Evolutionary conservation across 2,888 invertebrate genomes (phyloP).

Genomic region (Melinaea marsaeus): DNA sequence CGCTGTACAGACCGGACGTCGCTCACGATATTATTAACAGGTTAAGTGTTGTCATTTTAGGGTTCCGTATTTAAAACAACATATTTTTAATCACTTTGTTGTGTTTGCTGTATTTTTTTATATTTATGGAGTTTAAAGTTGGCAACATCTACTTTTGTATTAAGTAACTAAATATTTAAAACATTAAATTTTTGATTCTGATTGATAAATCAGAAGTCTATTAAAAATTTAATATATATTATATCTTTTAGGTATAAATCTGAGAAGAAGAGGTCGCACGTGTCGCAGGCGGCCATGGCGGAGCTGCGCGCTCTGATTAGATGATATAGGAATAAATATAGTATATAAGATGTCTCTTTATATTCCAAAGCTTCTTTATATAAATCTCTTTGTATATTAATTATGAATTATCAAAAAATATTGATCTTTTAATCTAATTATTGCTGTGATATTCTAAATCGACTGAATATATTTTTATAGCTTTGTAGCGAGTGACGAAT

Average conservation of each 20-base stretch:
- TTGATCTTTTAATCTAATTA: slow-evolving; percentile 21
- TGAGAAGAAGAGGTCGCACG: slow-evolving; percentile 62
- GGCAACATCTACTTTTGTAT: no score
- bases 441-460: slow-evolving; percentile 67
- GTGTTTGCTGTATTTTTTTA: background rate
- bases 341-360: slow-evolving; percentile 33
- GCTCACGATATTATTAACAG: slow-evolving; percentile 62
- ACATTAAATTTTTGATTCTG: background rate
- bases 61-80: background rate
- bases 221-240: slow-evolving; percentile 2
- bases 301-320: slow-evolving; percentile 62
- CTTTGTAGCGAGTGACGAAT: slow-evolving; percentile 34
- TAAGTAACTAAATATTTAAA: background rate
- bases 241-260: slow-evolving; percentile 56
- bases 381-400: slow-evolving; percentile 8
- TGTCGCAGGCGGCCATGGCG: slow-evolving; percentile 61
- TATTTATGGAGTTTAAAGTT: no score
- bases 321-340: slow-evolving; percentile 46
- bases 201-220: no score
- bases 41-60: slow-evolving; percentile 35
- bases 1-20: slow-evolving; percentile 64
- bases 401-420: slow-evolving; percentile 14
- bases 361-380: slow-evolving; percentile 26
- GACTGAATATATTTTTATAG: slow-evolving; percentile 64
- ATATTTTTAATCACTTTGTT: background rate